A percentile compares a stretch with the other conserved stretches of the same genome.
Conservation (phyloP, 2,113 vertebrate genomes). For the Cariama cristata region DNA sequence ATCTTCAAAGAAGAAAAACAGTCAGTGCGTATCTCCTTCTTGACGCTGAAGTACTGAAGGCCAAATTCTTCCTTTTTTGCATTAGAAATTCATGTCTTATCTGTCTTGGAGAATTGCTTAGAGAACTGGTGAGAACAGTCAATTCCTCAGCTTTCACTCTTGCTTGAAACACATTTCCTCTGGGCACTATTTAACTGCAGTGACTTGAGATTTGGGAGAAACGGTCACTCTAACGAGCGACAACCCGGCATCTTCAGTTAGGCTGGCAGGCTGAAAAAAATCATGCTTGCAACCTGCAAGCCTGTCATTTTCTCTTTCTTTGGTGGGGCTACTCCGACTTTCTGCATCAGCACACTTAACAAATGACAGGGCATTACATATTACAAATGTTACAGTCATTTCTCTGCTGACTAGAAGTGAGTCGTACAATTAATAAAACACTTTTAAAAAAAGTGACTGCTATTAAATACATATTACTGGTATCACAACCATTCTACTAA, state of each 20-base stretch:
- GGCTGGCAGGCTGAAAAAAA: background rate
- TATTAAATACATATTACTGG: background rate
- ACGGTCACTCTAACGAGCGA: background rate
- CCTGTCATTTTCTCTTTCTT: background rate
- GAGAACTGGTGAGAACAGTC: background rate
- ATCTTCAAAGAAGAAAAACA: background rate
- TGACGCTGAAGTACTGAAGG: background rate
- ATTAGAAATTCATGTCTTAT: background rate
- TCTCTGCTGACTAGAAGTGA: background rate
- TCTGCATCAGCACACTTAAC: background rate
- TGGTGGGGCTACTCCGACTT: background rate
- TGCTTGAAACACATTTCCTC: background rate
- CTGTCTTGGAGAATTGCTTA: background rate
- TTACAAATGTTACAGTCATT: background rate
- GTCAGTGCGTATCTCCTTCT: background rate
- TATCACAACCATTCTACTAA: background rate
- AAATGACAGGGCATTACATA: background rate
- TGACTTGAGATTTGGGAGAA: background rate
- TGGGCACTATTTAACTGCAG: background rate
- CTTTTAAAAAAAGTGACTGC: background rate
- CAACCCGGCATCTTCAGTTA: background rate
- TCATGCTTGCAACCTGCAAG: background rate
- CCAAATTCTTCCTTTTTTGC: background rate
- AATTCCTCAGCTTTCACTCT: background rate
- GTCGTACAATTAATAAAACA: background rate